Percentiles rank a stretch among this genome's conserved stretches.
Evolutionary conservation across 2,888 invertebrate species (phyloP).

Genomic region (Chrysodeixis includens): DNA sequence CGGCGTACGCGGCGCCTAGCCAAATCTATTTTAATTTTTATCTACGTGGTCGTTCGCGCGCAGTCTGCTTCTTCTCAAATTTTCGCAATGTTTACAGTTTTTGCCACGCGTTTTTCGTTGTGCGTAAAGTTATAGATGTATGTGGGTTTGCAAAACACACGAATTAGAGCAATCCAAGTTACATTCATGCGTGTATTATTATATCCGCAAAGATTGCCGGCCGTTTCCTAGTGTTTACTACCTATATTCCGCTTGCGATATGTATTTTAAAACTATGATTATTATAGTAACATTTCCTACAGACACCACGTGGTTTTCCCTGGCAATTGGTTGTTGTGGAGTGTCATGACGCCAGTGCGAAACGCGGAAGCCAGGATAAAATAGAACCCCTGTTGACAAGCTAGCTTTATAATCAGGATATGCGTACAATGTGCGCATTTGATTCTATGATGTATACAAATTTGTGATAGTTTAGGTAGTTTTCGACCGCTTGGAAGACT

Average conservation of each 20-base stretch:
- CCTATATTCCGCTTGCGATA: conserved; percentile 31
- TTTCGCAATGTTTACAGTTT: conserved; percentile 83
- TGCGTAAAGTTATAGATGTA: conserved; percentile 37
- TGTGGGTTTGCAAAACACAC: conserved; percentile 36
- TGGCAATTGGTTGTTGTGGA: conserved; percentile 46
- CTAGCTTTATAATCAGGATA: conserved; percentile 42
- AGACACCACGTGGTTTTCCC: conserved; percentile 44
- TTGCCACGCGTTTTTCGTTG: conserved; percentile 47
- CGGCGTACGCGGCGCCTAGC: conserved; percentile 81
- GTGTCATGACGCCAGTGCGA: conserved; percentile 49
- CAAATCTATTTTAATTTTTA: conserved; percentile 87
- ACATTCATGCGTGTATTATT: conserved; percentile 21
- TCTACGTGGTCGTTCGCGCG: conserved; percentile 76
- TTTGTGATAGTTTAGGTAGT: conserved; percentile 64
- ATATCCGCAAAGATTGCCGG: conserved; percentile 34
- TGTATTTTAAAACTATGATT: conserved; percentile 32
- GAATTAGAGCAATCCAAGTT: conserved; percentile 24
- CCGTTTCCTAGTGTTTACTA: conserved; percentile 38
- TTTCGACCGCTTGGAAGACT: conserved; percentile 72
- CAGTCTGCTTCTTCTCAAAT: conserved; percentile 74
- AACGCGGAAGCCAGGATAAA: conserved; percentile 45
- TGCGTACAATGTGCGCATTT: conserved; percentile 18
- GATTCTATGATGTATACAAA: conserved; percentile 30
- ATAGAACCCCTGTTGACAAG: conserved; percentile 27
- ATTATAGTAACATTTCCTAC: conserved; percentile 42